Evolutionary conservation across 64 coral and sea anemone species (phyloP).

Genomic region (Pocillopora damicornis): DNA sequence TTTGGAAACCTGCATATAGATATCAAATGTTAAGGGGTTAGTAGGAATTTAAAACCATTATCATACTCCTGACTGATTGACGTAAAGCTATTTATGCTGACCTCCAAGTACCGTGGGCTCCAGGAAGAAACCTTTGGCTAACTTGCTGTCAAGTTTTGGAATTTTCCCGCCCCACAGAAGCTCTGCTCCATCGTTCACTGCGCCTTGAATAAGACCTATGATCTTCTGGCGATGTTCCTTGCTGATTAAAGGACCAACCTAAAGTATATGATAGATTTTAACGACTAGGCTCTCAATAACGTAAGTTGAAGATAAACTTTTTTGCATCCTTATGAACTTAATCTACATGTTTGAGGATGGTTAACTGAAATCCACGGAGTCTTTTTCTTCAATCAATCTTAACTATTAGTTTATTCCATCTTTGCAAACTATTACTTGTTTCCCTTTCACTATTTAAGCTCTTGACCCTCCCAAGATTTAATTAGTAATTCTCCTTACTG

Average conservation of each 20-base stretch:
- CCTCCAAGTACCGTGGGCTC: constrained; percentile 59
- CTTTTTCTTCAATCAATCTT: too few species aligned
- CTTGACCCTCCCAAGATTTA: too few species aligned
- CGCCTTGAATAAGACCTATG: constrained; percentile 31
- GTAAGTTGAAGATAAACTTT: too few species aligned
- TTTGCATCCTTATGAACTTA: too few species aligned
- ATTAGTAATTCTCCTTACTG: too few species aligned
- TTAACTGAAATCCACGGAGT: too few species aligned
- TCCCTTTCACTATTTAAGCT: too few species aligned
- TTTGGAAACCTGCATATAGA: constrained; percentile 20
- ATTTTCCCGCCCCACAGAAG: constrained; percentile 37
- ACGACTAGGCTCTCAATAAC: too few species aligned
- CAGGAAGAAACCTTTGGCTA: constrained; percentile 46
- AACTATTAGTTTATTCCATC: too few species aligned
- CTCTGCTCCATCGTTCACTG: constrained; percentile 53
- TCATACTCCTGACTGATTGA: neutral
- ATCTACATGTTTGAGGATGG: too few species aligned
- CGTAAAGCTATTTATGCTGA: neutral
- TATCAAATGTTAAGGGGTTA: neutral
- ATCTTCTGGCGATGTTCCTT: constrained; percentile 48
- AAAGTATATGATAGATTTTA: neutral
- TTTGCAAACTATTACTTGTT: too few species aligned
- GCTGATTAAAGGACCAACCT: constrained; percentile 57
- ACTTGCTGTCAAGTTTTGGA: constrained; percentile 59
- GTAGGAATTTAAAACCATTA: neutral